phyloP scores from a whole-genome alignment of 1,140 invertebrate genomes.

The Vollenhovia emeryi region DNA sequence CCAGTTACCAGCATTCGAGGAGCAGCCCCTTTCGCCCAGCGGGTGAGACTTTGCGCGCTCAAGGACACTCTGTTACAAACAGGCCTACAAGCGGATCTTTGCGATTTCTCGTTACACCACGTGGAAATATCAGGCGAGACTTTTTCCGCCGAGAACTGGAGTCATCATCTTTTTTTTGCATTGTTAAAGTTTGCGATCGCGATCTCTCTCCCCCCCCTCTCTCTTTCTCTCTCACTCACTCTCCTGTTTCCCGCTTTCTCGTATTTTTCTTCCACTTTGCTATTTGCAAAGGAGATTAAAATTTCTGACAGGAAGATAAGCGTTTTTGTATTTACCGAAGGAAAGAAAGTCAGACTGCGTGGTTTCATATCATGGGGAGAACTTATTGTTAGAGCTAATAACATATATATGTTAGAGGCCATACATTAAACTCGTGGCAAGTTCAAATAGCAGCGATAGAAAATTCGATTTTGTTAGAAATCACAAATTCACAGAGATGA shows the following conservation, averaged over 20 bases:
- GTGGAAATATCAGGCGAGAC: background rate
- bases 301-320: slow-evolving; percentile 7
- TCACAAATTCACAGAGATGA: background rate
- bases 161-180: background rate
- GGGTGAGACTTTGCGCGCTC: slow-evolving; percentile 8
- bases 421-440: background rate
- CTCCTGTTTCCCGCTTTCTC: background rate
- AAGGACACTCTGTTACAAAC: slow-evolving; percentile 16
- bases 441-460: background rate
- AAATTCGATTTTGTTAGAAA: background rate
- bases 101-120: background rate
- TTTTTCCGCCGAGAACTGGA: background rate
- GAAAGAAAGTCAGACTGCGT: background rate
- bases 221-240: background rate
- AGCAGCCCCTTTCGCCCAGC: slow-evolving; percentile 6
- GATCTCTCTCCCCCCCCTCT: too few species aligned
- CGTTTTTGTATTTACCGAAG: slow-evolving; percentile 19
- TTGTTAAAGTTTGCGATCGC: slow-evolving; percentile 13
- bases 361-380: background rate
- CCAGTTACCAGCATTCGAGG: slow-evolving; percentile 14
- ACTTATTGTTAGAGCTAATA: slow-evolving; percentile 17
- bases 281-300: slow-evolving; percentile 4
- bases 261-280: slow-evolving; percentile 4
- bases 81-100: background rate
- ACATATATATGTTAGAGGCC: background rate